These are phyloP conservation scores for Desmophyllum pertusum DNA, from an alignment of 92 coral and sea anemone genomes.

Conservation along the genomic window DNA sequence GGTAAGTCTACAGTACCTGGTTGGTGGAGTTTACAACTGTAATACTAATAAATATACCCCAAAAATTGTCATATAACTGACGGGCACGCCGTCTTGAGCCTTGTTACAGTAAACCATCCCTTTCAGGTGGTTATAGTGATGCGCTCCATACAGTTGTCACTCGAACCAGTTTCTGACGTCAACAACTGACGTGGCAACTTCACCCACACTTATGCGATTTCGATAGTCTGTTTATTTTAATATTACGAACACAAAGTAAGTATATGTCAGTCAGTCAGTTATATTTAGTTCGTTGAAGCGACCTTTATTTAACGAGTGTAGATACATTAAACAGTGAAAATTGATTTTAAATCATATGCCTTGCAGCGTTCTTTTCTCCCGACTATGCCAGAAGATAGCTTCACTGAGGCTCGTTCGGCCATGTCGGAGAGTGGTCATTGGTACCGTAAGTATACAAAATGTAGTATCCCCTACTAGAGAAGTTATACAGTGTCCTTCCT, in stretches of 20 bases:
- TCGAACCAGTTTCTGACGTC: background rate
- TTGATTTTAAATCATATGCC: background rate
- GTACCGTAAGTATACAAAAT: background rate
- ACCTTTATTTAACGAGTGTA: no score
- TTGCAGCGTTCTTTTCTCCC: conserved; percentile 65
- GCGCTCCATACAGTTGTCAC: background rate
- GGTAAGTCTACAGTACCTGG: background rate
- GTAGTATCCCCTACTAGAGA: background rate
- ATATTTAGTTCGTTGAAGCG: no score
- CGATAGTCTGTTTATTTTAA: no score
- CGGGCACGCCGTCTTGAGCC: no score
- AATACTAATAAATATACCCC: no score
- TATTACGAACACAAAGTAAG: no score
- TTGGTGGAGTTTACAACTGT: background rate
- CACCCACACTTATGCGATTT: background rate
- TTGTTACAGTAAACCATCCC: no score
- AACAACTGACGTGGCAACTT: background rate
- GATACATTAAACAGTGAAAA: no score
- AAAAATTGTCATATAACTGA: no score
- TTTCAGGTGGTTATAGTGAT: background rate
- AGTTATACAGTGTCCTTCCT: background rate
- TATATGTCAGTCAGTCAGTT: no score
- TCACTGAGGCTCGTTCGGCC: conserved; percentile 39
- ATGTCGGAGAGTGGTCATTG: conserved; percentile 14
- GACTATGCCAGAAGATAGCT: conserved; percentile 79